phyloP scores from a whole-genome alignment of 2,888 invertebrate genomes.

The Lepidochrysops patricia region DNA sequence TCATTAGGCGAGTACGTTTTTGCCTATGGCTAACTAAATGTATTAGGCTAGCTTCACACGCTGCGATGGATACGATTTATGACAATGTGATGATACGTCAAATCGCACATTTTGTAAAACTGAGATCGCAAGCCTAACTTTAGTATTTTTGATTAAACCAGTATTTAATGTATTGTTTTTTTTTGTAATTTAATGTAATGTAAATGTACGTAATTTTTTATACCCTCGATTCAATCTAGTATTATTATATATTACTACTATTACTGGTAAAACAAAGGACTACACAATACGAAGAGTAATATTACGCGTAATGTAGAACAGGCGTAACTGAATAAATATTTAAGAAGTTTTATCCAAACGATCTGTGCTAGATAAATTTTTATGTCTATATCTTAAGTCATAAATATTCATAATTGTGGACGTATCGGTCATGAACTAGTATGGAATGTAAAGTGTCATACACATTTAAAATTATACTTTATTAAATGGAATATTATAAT shows the following conservation, averaged over 20 bases:
- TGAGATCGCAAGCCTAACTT: too few relatives aligned
- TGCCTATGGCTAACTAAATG: not conserved
- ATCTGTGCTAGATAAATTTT: not conserved
- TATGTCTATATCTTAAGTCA: not conserved
- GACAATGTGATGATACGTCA: too few relatives aligned
- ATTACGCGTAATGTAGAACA: not conserved
- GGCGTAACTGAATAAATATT: not conserved
- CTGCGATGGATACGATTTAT: not conserved
- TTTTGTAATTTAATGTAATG: too few relatives aligned
- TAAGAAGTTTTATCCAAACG: not conserved
- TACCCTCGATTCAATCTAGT: too few relatives aligned
- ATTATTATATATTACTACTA: too few relatives aligned
- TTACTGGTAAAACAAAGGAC: too few relatives aligned
- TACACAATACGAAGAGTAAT: too few relatives aligned
- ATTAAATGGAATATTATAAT: not conserved
- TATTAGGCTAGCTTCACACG: not conserved
- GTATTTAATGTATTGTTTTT: too few relatives aligned
- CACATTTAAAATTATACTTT: not conserved
- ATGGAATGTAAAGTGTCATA: not conserved
- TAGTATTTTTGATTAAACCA: too few relatives aligned
- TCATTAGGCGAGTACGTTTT: not conserved
- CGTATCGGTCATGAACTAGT: not conserved
- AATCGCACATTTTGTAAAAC: too few relatives aligned
- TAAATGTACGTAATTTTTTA: too few relatives aligned
- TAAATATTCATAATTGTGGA: not conserved